Evolutionary conservation across 2,797 vertebrate species (phyloP).

Genomic region (Melanotaenia boesemani): DNA sequence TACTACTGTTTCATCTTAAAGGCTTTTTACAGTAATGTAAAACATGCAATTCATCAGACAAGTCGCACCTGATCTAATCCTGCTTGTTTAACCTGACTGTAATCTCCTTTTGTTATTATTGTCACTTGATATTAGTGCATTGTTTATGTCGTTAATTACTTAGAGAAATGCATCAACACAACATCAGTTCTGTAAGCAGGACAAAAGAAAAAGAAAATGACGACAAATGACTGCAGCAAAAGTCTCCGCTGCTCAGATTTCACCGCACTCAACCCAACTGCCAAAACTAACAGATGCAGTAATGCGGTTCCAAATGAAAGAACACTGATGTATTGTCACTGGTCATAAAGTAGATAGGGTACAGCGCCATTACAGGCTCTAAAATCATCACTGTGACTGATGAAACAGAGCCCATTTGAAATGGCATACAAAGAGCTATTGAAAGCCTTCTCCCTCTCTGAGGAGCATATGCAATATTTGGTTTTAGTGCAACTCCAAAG

Average conservation of each 20-base stretch:
- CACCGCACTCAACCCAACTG: constrained; percentile 72
- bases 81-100: neutral
- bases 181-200: constrained; percentile 36
- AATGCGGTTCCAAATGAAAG: constrained; percentile 79
- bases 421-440: constrained; percentile 76
- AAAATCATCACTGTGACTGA: constrained; percentile 80
- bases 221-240: constrained; percentile 85
- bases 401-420: constrained; percentile 79
- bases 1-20: constrained; percentile 2
- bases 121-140: constrained; percentile 11
- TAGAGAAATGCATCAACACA: constrained; percentile 33
- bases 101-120: constrained; percentile 5
- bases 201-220: constrained; percentile 66
- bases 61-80: neutral
- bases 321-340: constrained; percentile 82
- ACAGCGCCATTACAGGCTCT: constrained; percentile 76
- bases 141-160: constrained; percentile 48
- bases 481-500: constrained; percentile 66
- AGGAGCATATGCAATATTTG: constrained; percentile 68
- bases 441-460: constrained; percentile 44
- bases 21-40: neutral
- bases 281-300: constrained; percentile 84
- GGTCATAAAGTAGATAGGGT: constrained; percentile 80
- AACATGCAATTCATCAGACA: neutral
- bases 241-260: constrained; percentile 76